phyloP scores from a whole-genome alignment of 1,140 invertebrate species.

The Psix sp. region DNA sequence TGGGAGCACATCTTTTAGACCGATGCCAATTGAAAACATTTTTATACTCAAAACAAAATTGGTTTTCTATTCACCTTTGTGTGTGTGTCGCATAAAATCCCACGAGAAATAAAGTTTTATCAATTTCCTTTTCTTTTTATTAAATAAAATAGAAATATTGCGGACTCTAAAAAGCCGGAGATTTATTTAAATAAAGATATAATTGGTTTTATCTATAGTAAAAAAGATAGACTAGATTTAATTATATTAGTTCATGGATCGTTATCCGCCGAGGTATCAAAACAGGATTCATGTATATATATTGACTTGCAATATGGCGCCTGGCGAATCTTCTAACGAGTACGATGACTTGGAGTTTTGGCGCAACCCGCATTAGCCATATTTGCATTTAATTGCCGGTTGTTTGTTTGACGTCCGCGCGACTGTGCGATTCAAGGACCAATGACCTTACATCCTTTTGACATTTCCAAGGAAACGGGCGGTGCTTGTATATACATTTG shows the following conservation, averaged over 20 bases:
- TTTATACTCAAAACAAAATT: conserved; percentile 46
- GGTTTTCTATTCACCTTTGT: conserved; percentile 33
- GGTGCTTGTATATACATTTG: conserved; percentile 4
- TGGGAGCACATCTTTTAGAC: conserved; percentile 47
- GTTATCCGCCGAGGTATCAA: conserved; percentile 43
- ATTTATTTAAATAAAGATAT: not conserved
- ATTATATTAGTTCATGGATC: conserved; percentile 26
- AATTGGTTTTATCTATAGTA: not conserved
- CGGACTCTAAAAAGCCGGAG: not conserved
- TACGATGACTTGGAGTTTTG: conserved; percentile 72
- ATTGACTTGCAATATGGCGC: conserved; percentile 67
- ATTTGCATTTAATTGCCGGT: conserved; percentile 77
- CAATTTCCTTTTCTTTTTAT: conserved; percentile 6
- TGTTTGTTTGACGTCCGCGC: conserved; percentile 75
- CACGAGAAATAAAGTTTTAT: conserved; percentile 24
- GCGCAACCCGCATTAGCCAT: conserved; percentile 74
- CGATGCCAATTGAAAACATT: conserved; percentile 50
- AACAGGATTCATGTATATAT: conserved; percentile 57
- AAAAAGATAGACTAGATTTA: conserved; percentile 20
- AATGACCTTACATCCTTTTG: conserved; percentile 38
- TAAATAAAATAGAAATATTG: not conserved
- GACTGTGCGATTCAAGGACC: conserved; percentile 67
- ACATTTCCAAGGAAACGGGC: conserved; percentile 32
- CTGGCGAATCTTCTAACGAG: conserved; percentile 71
- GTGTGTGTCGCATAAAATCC: conserved; percentile 8